These are phyloP conservation scores for Pseudomyrmex concolor DNA, from an alignment of 1,140 invertebrate genomes.

Conservation along the genomic window DNA sequence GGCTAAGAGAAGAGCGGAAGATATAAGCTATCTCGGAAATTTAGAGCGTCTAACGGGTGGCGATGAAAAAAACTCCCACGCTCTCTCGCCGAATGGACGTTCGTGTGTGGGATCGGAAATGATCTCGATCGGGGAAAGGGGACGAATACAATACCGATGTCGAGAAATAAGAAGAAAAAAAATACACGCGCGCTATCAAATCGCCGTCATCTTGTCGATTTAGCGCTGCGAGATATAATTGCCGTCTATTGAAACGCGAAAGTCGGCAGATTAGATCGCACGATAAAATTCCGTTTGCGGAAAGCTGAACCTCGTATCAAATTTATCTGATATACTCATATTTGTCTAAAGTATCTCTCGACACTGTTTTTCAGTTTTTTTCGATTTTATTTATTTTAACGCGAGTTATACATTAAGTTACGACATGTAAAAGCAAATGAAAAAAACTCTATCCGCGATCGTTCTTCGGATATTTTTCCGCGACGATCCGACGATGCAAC, in stretches of 20 bases:
- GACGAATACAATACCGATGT: slow-evolving; percentile 11
- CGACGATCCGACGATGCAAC: slow-evolving; percentile 1
- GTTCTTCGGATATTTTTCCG: background rate
- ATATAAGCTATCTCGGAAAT: slow-evolving; percentile 7
- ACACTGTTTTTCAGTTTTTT: background rate
- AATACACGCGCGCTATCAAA: background rate
- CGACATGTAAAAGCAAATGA: background rate
- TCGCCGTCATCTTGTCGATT: background rate
- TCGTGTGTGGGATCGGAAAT: slow-evolving; percentile 20
- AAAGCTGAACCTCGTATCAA: background rate
- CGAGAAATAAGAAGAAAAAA: background rate
- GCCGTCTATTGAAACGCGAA: background rate
- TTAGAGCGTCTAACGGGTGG: slow-evolving; percentile 6
- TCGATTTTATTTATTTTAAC: background rate
- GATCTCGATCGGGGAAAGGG: slow-evolving; percentile 5
- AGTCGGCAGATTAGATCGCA: background rate
- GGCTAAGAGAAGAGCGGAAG: slow-evolving; percentile 4
- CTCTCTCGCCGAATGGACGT: slow-evolving; percentile 30
- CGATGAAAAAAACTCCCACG: slow-evolving; percentile 24
- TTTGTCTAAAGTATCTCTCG: background rate
- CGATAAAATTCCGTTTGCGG: background rate
- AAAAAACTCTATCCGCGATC: background rate
- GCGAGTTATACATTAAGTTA: background rate
- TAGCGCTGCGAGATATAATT: background rate
- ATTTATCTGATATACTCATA: no score